A percentile compares a stretch with the other conserved stretches of the same genome.
phyloP scores from a whole-genome alignment of 2,113 vertebrate species.

The Tonatia bakeri region DNA sequence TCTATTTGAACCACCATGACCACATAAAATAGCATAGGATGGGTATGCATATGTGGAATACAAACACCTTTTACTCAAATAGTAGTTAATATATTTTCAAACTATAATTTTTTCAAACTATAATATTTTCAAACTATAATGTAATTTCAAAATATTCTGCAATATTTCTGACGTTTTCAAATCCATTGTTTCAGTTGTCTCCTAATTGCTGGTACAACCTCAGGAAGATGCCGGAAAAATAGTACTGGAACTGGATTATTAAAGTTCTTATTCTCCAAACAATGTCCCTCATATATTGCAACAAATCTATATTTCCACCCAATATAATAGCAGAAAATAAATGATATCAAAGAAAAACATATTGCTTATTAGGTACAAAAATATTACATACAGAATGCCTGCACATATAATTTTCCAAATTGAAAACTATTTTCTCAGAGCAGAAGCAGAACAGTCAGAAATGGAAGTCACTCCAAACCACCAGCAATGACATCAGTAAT shows the following conservation, averaged over 20 bases:
- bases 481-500: slow-evolving; percentile 6
- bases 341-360: slow-evolving; percentile 24
- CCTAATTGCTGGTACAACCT: neutral
- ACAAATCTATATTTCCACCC: slow-evolving; percentile 38
- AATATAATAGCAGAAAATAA: slow-evolving; percentile 43
- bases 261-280: slow-evolving; percentile 21
- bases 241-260: slow-evolving; percentile 32
- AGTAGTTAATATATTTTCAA: neutral
- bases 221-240: neutral
- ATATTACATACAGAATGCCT: neutral
- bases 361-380: neutral
- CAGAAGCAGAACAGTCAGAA: neutral
- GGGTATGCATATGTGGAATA: neutral
- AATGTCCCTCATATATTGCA: slow-evolving; percentile 50
- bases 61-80: neutral
- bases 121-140: neutral
- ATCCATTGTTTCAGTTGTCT: neutral
- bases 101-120: neutral
- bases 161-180: neutral
- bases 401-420: slow-evolving; percentile 27
- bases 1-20: neutral
- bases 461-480: neutral
- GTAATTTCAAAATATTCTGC: no score
- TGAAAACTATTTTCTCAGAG: neutral
- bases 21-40: neutral